Base-by-base conservation (phyloP, 2,888 invertebrate genomes). In the Notodonta ziczac region DNA sequence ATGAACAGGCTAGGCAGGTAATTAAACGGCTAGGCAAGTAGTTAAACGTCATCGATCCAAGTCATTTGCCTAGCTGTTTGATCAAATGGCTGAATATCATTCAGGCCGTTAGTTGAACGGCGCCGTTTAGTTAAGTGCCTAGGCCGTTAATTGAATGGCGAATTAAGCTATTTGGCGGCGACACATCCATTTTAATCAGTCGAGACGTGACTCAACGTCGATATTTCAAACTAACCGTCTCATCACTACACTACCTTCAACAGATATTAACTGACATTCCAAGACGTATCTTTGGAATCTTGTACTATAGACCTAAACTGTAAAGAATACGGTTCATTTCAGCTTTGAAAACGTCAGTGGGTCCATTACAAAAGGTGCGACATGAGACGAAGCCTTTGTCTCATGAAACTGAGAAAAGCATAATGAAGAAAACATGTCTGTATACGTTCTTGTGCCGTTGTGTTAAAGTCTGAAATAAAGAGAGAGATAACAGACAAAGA, bases 331-430 rank as follows among this genome's bases (percentile, higher is more conserved):
- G 24, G 52, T 52, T 24, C 52, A 52, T 35, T 24, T 52, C 13
- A 13, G 32, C 32, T 32, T 52, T 52, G 3, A 32, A 3, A 52
- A 32, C 32, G 62, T 39, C 59, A 60, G 65, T 70, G 67, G 65
- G 69, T 62, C 73, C 67, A 71, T 78, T 76, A 77, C 56, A 57
- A 66, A 61, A 62, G 71, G 71, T 66, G 65, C 65, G 57, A 66
- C 59, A 65, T 61, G 63, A 66, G 63, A 66, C 63, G 62, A 57
- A 57, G 58, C 44, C 72, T 75, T 81, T 83, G 80, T 80, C 75
- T 68, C 60, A 72, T 64, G 63, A 14, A 63, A 63, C 81, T 81
- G 78, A 65, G 78, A 83, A 84, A 80, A 82, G 76, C 78, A 77
- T 79, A 78, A 83, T 81, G 81, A 83, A 78, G 78, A 80, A 81